These are phyloP conservation scores for Erythrocercus mccallii DNA, from an alignment of 2,113 vertebrate species.

Conservation along the genomic window DNA sequence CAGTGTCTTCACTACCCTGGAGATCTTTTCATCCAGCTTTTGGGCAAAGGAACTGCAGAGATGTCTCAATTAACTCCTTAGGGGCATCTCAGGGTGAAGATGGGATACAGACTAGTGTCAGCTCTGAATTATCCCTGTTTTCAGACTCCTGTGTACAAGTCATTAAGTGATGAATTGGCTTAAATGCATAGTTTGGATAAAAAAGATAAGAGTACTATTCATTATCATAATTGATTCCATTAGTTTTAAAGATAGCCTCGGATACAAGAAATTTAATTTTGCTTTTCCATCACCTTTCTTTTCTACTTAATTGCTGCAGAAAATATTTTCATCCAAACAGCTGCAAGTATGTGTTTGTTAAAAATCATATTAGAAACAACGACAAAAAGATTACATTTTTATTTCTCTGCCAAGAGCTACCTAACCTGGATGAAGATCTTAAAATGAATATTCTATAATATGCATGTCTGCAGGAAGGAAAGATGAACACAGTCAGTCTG, in stretches of 20 bases:
- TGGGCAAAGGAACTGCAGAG: neutral
- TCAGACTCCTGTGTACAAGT: neutral
- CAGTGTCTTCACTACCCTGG: neutral
- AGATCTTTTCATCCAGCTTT: neutral
- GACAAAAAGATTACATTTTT: neutral
- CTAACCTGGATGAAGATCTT: neutral
- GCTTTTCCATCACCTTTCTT: neutral
- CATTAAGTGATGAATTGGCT: neutral
- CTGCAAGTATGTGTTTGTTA: neutral
- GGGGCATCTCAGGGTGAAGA: neutral
- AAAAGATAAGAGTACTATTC: neutral
- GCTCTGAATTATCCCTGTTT: neutral
- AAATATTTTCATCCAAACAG: neutral
- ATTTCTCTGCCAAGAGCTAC: neutral
- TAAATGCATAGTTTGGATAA: neutral
- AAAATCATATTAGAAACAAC: neutral
- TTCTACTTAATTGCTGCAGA: neutral
- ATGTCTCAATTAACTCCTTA: neutral
- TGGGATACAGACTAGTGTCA: neutral
- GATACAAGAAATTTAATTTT: neutral
- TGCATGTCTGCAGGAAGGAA: neutral
- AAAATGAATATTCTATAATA: slow-evolving; percentile 27
- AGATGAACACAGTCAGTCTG: neutral
- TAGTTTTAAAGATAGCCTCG: neutral
- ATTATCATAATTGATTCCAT: neutral